Evolutionary conservation across 2,888 invertebrate genomes (phyloP), one percentile per base, ranked within the genome.

Genomic region (Drosophila kuntzei): DNA sequence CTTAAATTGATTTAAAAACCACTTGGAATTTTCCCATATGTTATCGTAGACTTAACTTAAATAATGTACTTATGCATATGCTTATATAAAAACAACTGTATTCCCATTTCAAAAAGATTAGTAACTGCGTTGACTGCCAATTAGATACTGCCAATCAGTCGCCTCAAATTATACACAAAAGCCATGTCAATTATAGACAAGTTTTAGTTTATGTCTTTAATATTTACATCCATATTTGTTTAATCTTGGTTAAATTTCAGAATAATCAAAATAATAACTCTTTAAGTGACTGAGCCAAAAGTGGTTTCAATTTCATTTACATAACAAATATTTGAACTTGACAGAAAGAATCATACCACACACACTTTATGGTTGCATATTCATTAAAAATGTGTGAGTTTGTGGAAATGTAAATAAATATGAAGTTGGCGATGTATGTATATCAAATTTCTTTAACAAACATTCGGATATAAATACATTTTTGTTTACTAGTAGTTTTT

Each of bases 301-400:
- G 6, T 32, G 37, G 9, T 6, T 0, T 4, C 14, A 6, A 55
- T 32, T 66, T 18, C 9, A 32, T 39, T 18, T n/a, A 6, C 1
- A 18, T 9, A 6, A 8, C 16, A 54, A 18, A 43, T 43, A 18
- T 41, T 53, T 53, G 20, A 20, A 20, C 29, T n/a, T 39, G 8
- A 5, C 25, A 14, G n/a, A 8, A 50, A 22, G 20, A 36, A 36
- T 22, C 14, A 22, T 11, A 14, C 36, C n/a, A 49, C 16, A 18
- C 29, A 11, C 29, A 47, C 12, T 14, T 11, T 16, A 22, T 34
- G 25, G 16, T 22, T 44, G 57, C 27, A 36, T 20, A 36, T 34
- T 55, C 25, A 36, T 55, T 55, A 29, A 57, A 20, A 29, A n/a
- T 55, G n/a, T 34, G 25, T 51, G 41, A 3, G 12, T 25, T 11